Conservation (phyloP, 2,888 invertebrate species). For the Macropis europaea region DNA sequence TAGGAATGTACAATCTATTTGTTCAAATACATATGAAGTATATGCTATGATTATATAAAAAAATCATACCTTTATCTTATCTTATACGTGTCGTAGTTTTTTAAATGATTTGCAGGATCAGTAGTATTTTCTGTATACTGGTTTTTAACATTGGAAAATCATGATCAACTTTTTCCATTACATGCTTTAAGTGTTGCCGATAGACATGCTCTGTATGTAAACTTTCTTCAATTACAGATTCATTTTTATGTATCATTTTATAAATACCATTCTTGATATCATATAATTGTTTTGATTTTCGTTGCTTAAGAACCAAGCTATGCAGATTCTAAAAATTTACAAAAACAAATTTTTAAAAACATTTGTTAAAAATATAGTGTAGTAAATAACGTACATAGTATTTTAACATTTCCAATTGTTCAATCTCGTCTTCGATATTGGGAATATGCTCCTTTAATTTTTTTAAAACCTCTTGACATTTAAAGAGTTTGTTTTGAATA, state of each 20-base stretch:
- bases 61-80: constrained; percentile 26
- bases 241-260: constrained; percentile 77
- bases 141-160: constrained; percentile 83
- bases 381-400: constrained; percentile 74
- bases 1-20: neutral
- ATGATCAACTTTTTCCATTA: constrained; percentile 82
- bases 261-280: constrained; percentile 79
- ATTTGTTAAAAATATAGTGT: neutral
- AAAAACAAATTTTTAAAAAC: neutral
- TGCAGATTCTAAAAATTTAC: constrained; percentile 81
- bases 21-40: neutral
- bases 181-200: constrained; percentile 82
- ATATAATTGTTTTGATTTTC: constrained; percentile 84
- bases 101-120: constrained; percentile 67
- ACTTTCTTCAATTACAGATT: constrained; percentile 81
- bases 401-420: constrained; percentile 78
- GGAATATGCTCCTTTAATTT: constrained; percentile 68
- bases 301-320: constrained; percentile 85
- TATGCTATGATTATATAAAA: constrained; percentile 9
- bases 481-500: constrained; percentile 69
- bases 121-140: constrained; percentile 69
- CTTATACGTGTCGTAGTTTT: neutral
- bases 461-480: constrained; percentile 70
- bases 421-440: constrained; percentile 75
- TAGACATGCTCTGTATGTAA: constrained; percentile 82